Conservation (phyloP, 2,888 invertebrate species). For the Cephonodes hylas region DNA sequence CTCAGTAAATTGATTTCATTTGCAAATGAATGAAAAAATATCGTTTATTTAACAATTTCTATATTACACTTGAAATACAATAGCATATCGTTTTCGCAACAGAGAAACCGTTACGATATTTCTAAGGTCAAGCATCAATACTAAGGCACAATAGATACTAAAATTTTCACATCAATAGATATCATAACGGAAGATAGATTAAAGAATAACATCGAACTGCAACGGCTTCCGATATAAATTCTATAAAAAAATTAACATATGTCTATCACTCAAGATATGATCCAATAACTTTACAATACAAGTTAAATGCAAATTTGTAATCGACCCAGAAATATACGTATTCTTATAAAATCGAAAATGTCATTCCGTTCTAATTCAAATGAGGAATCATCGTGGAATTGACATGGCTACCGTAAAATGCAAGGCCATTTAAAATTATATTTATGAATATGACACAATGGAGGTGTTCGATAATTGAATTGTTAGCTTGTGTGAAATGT, state of each 20-base stretch:
- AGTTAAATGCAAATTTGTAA: conserved; percentile 70
- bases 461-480: conserved; percentile 64
- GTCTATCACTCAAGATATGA: conserved; percentile 74
- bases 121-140: conserved; percentile 54
- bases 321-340: conserved; percentile 49
- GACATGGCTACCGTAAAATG: conserved; percentile 64
- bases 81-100: conserved; percentile 45
- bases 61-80: conserved; percentile 28
- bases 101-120: conserved; percentile 56
- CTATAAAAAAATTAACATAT: conserved; percentile 68
- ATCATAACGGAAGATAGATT: conserved; percentile 69
- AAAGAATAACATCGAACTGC: conserved; percentile 69
- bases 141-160: conserved; percentile 36
- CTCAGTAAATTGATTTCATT: conserved; percentile 1
- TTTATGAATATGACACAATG: conserved; percentile 61
- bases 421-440: conserved; percentile 55
- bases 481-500: conserved; percentile 59
- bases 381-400: conserved; percentile 53
- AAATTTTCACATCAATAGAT: conserved; percentile 65
- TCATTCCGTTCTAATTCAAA: conserved; percentile 63
- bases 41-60: conserved; percentile 22
- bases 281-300: conserved; percentile 63
- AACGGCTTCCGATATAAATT: conserved; percentile 53
- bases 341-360: conserved; percentile 39
- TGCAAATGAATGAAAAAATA: conserved; percentile 17